Base-by-base conservation (phyloP, 1,140 invertebrate species). In the Trachelipus rathkii region DNA sequence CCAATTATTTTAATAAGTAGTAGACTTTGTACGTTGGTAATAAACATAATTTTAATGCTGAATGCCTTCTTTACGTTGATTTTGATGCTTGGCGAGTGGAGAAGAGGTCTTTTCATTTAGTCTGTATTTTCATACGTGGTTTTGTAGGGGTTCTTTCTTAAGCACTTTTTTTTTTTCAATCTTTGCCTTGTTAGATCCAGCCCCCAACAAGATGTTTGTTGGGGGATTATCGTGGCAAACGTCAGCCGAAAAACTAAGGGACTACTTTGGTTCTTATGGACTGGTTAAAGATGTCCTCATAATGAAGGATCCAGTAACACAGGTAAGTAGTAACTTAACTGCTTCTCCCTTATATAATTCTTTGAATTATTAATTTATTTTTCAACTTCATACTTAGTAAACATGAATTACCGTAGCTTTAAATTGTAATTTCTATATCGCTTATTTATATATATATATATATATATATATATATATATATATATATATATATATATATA, bases 221-320 rank as follows among this genome's bases (percentile, higher is more conserved):
- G 94, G 93, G 15, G 93, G 94, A 0, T 89, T 95, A 53, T 94
- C 92, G 83, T 95, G 93, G 93, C 93, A 95, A 85, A 95, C 94
- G 19, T 93, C 92, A 82, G 92, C 92, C 46, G 93, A 96, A 84
- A 95, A 95, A 84, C 88, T 96, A 9, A 88, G 92, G 82, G 92
- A 95, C 81, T 95, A 96, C 84, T 96, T 96, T 83, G 91, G 91
- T 73, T 94, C 94, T 90, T 96, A 95, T 82, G 94, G 94, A 72
- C 91, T 91, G 5, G 93, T 95, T 76, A 93, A 93, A n/a, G 93
- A 95, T 84, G 93, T 95, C 68, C 89, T 95, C 71, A 95, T 95
- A 82, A 95, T 95, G 93, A 95, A 95, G 88, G 93, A 95, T 87
- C 93, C 93, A 3, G 91, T 95, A 15, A 95, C 93, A 78, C 93